Percentiles rank a stretch among this genome's conserved stretches.
phyloP scores from a whole-genome alignment of 2,888 invertebrate species.

The Hesperia comma region DNA sequence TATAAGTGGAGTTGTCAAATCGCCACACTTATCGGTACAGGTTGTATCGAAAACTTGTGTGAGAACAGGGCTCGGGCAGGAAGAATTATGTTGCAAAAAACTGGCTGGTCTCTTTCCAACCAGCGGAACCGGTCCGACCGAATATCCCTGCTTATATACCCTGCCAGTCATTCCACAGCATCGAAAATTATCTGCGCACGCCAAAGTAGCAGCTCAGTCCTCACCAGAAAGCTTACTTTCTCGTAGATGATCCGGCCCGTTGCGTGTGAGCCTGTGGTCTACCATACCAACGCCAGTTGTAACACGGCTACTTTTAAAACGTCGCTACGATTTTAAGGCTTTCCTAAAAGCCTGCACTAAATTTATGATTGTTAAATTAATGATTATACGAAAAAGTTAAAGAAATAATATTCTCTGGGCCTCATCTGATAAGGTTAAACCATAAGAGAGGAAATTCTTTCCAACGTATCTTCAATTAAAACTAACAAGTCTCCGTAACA shows the following conservation, averaged over 20 bases:
- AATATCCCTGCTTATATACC: constrained; percentile 43
- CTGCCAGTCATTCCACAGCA: constrained; percentile 13
- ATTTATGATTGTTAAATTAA: no score
- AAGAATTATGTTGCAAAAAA: constrained; percentile 53
- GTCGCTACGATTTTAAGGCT: no score
- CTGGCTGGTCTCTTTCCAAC: constrained; percentile 44
- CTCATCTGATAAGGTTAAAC: no score
- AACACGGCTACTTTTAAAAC: constrained; percentile 16
- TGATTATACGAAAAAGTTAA: no score
- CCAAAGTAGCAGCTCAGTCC: constrained; percentile 3
- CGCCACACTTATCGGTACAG: constrained; percentile 31
- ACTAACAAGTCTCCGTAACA: no score
- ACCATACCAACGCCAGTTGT: constrained; percentile 30
- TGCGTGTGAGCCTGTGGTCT: background rate
- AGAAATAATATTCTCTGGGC: no score
- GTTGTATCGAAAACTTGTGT: constrained; percentile 48
- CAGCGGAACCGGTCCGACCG: constrained; percentile 51
- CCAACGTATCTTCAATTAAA: no score
- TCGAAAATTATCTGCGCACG: constrained; percentile 1
- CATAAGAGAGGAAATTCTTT: no score
- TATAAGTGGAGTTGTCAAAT: constrained; percentile 36
- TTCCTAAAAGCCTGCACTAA: no score
- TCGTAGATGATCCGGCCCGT: background rate
- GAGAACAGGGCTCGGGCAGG: constrained; percentile 49
- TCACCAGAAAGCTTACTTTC: background rate